Evolutionary conservation across 2,888 invertebrate genomes (phyloP).

Genomic region (Ophioninae sp.): DNA sequence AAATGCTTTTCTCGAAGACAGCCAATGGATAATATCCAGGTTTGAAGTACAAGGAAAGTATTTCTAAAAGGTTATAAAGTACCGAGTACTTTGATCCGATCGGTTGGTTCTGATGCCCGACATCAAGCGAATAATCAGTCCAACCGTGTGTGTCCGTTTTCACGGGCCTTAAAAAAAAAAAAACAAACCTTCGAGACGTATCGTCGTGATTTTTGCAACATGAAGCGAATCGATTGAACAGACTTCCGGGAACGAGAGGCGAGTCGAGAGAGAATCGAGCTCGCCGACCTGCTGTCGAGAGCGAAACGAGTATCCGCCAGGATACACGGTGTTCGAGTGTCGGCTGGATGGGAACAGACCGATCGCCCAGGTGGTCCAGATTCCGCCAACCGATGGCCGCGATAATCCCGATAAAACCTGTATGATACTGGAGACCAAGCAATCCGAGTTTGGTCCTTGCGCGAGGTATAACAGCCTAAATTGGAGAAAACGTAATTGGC

Average conservation of each 20-base stretch:
- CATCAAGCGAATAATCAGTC: not conserved
- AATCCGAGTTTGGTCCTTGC: conserved; percentile 63
- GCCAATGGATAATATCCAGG: conserved; percentile 34
- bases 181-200: not conserved
- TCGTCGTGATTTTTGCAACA: conserved; percentile 48
- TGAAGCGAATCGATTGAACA: conserved; percentile 61
- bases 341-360: conserved; percentile 70
- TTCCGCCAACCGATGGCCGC: conserved; percentile 61
- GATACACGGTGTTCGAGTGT: conserved; percentile 70
- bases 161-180: no score
- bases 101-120: not conserved
- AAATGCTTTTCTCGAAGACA: conserved; percentile 59
- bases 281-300: conserved; percentile 59
- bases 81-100: not conserved
- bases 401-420: conserved; percentile 56
- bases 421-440: conserved; percentile 62
- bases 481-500: not conserved
- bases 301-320: conserved; percentile 65
- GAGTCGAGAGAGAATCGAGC: conserved; percentile 49
- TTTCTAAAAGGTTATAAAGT: conserved; percentile 29
- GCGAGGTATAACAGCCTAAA: conserved; percentile 62
- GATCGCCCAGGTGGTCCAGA: conserved; percentile 69
- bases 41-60: conserved; percentile 58
- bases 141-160: no score
- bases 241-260: conserved; percentile 55